A percentile compares a stretch with the other conserved stretches of the same genome.
These are phyloP conservation scores for Ecliptopera silaceata DNA, from an alignment of 2,888 invertebrate species.

Conservation along the genomic window DNA sequence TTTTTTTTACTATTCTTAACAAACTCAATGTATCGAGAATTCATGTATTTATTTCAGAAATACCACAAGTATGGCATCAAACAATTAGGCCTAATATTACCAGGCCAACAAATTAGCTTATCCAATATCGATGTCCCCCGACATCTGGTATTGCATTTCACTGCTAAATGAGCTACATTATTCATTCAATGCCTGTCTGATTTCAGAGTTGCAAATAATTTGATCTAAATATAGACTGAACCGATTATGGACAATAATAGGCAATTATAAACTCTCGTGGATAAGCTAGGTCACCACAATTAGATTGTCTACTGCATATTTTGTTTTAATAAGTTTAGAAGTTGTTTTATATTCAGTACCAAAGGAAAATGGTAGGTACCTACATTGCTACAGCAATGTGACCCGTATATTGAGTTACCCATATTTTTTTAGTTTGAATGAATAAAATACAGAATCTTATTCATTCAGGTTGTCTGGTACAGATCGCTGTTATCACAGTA, in stretches of 20 bases:
- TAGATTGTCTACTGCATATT: too few relatives aligned
- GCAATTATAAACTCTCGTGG: slow-evolving; percentile 13
- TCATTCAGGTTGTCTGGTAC: too few relatives aligned
- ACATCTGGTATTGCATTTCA: slow-evolving; percentile 41
- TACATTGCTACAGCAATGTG: too few relatives aligned
- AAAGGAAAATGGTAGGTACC: too few relatives aligned
- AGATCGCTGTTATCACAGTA: too few relatives aligned
- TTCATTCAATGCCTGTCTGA: slow-evolving; percentile 42
- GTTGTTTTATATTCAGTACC: too few relatives aligned
- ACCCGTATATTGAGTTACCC: too few relatives aligned
- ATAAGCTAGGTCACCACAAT: background rate
- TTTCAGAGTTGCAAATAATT: slow-evolving; percentile 41
- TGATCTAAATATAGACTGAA: slow-evolving; percentile 7
- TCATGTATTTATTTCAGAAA: slow-evolving; percentile 28
- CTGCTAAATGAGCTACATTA: slow-evolving; percentile 46
- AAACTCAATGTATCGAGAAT: slow-evolving; percentile 3
- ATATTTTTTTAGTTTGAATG: too few relatives aligned
- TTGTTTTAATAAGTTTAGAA: too few relatives aligned
- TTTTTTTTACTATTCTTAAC: too few relatives aligned
- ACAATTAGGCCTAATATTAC: slow-evolving; percentile 45
- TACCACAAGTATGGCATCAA: slow-evolving; percentile 35
- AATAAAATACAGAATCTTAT: too few relatives aligned
- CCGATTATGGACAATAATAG: slow-evolving; percentile 13
- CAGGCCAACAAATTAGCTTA: slow-evolving; percentile 43
- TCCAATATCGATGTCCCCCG: slow-evolving; percentile 46